These are phyloP conservation scores for Drosophila prolongata DNA, from an alignment of 2,888 invertebrate species.

Conservation along the genomic window DNA sequence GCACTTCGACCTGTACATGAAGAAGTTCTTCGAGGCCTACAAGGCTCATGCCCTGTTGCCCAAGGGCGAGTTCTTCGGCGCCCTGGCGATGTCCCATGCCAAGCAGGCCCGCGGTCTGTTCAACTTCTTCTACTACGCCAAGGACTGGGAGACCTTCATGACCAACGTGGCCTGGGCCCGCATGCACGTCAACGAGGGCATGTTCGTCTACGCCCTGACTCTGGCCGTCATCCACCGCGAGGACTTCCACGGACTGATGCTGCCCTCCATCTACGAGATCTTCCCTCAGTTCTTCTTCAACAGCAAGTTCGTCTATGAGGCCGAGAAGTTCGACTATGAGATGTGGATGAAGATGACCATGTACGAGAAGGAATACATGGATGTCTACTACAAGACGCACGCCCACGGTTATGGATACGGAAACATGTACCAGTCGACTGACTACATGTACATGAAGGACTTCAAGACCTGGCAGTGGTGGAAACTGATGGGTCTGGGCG, in stretches of 20 bases:
- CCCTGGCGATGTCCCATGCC: conserved; percentile 85
- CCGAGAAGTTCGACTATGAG: conserved; percentile 86
- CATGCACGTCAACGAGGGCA: conserved; percentile 88
- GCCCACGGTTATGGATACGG: conserved; percentile 4
- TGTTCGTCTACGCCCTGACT: conserved; percentile 88
- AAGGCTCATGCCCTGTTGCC: conserved; percentile 85
- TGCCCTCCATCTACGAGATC: conserved; percentile 90
- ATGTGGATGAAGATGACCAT: conserved; percentile 84
- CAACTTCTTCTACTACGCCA: conserved; percentile 88
- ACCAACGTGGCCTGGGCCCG: conserved; percentile 89
- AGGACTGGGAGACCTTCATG: conserved; percentile 89
- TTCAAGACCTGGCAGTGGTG: conserved; percentile 82
- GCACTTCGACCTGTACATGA: conserved; percentile 64
- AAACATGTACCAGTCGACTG: conserved; percentile 55
- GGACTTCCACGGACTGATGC: conserved; percentile 87
- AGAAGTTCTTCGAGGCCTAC: conserved; percentile 66
- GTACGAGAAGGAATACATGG: conserved; percentile 78
- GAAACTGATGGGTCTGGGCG: conserved; percentile 80
- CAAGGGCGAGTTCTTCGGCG: conserved; percentile 86
- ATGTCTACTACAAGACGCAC: conserved; percentile 69
- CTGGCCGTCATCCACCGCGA: conserved; percentile 87
- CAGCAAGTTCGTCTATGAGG: conserved; percentile 88
- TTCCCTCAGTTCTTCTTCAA: conserved; percentile 90
- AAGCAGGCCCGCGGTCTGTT: conserved; percentile 87
- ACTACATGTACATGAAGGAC: conserved; percentile 77